Base-by-base conservation (phyloP, 2,888 invertebrate species). In the Chorisops tibialis region DNA sequence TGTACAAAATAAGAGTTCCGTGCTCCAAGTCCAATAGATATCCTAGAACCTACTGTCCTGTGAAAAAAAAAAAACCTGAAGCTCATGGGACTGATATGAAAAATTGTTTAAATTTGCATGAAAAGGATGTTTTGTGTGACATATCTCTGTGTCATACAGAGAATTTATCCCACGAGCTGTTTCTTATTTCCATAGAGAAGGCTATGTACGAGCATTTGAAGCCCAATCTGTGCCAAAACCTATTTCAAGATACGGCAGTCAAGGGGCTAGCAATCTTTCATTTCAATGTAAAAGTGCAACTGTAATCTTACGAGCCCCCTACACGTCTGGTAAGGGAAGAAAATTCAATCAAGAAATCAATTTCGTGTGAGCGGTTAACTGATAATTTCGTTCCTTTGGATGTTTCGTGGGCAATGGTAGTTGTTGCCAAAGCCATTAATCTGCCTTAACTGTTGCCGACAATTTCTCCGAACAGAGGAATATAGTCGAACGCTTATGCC, bases 41-140 rank as follows among this genome's bases (percentile, higher is more conserved):
- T 51, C 18, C 24, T 37, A 18, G n/a, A 14, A 16, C 12, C n/a
- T 9, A 16, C 4, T 16, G 9, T 43, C 41, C 5, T 41, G 41
- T 41, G 12, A 7, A 51, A 51, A 51, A 18, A 30, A 37, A 51
- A 16, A 21, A 51, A 38, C 37, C 37, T 16, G 12, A 41, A 58
- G 3, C 58, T 58, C 58, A 35, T 45, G 58, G 47, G 47, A 22
- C 41, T 58, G 41, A 58, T 58, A 58, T 58, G 47, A 58, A 58
- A 58, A 58, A 58, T 58, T 58, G 45, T 30, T 45, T 45, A 45
- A 58, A 58, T 58, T 58, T 58, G 58, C 58, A 58, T 58, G 45
- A 58, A 58, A 58, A 58, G 58, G 30, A 35, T 58, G 47, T 58
- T 54, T 22, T 12, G 19, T 18, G 21, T 58, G 58, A 39, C 58